A percentile compares a stretch with the other conserved stretches of the same genome.
Evolutionary conservation across 2,797 vertebrate species (phyloP).

Genomic region (Onychomys arenicola): DNA sequence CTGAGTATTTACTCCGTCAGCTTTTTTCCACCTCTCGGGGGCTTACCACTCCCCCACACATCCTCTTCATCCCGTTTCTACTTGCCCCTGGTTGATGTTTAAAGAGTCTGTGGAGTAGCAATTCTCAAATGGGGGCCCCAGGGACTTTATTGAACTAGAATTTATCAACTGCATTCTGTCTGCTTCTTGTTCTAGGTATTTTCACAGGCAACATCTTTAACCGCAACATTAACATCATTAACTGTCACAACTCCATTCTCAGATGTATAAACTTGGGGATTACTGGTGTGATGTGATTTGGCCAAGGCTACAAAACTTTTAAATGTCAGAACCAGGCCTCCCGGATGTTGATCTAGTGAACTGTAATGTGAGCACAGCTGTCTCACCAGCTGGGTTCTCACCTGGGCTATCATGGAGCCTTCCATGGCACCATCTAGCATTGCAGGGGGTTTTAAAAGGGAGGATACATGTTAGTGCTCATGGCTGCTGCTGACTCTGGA

Average conservation of each 20-base stretch:
- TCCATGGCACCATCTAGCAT: neutral
- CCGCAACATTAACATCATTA: neutral
- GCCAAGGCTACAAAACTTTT: neutral
- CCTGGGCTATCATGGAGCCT: neutral
- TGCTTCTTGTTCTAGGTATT: neutral
- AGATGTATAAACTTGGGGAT: neutral
- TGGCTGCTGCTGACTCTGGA: neutral
- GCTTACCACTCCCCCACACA: fast-evolving
- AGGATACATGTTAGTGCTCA: neutral
- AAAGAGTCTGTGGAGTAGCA: neutral
- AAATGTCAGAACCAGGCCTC: neutral
- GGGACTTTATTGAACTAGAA: neutral
- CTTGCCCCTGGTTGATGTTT: neutral
- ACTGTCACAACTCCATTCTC: neutral
- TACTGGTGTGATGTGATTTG: neutral
- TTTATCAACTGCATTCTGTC: neutral
- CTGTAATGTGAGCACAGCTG: neutral
- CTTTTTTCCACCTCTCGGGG: neutral
- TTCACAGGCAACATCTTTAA: neutral
- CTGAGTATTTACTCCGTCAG: neutral
- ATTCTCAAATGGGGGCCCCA: neutral
- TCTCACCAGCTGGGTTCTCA: neutral
- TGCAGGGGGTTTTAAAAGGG: neutral
- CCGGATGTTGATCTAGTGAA: neutral
- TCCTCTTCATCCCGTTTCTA: neutral